A percentile compares a stretch with the other conserved stretches of the same genome.
These are phyloP conservation scores for Benitochromis conjunctus DNA, from an alignment of 2,113 vertebrate species.

Conservation along the genomic window DNA sequence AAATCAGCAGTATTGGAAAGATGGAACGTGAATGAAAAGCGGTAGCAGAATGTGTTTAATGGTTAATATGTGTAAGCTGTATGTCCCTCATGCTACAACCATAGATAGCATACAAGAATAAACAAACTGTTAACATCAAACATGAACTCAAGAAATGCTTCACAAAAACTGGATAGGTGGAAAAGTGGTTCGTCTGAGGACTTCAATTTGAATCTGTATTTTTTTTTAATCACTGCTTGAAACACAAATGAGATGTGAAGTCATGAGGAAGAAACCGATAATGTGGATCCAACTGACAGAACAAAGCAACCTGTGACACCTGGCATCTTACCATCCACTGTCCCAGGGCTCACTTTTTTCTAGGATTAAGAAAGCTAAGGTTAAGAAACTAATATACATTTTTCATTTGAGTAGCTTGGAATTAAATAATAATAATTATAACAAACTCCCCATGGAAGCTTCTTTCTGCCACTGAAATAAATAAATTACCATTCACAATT, in stretches of 20 bases:
- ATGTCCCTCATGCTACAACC: background rate
- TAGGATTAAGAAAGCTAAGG: background rate
- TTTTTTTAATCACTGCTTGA: accelerated
- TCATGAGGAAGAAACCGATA: background rate
- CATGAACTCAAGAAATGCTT: background rate
- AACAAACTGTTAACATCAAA: background rate
- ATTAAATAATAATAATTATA: background rate
- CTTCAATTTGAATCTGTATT: background rate
- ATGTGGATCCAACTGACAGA: background rate
- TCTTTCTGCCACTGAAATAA: background rate
- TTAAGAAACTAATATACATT: too few relatives aligned
- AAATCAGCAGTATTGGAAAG: background rate
- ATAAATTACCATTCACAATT: background rate
- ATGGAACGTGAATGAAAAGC: background rate
- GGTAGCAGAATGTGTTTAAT: background rate
- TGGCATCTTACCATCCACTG: background rate
- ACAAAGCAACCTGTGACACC: background rate
- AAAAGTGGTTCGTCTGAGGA: background rate
- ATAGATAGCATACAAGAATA: background rate
- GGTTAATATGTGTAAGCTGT: background rate
- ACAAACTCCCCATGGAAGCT: background rate
- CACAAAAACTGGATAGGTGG: background rate
- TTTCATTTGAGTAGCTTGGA: background rate
- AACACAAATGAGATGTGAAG: background rate
- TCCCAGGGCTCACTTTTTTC: background rate